phyloP scores from a whole-genome alignment of 2,113 vertebrate species.

The Caretta caretta region DNA sequence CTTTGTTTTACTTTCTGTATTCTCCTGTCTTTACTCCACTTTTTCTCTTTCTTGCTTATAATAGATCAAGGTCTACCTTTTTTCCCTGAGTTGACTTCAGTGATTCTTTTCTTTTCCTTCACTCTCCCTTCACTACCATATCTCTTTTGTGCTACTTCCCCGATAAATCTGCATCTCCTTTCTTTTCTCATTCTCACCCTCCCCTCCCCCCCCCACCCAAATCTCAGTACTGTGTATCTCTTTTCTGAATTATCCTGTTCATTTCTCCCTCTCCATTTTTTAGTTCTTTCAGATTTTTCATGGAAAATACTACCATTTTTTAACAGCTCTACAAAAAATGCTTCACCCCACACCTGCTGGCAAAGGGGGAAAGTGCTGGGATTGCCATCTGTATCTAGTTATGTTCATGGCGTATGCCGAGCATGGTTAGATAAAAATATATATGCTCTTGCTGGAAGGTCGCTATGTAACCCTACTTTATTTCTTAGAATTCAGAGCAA shows the following conservation, averaged over 20 bases:
- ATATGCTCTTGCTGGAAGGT: no score
- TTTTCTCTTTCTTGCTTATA: neutral
- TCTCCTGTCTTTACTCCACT: neutral
- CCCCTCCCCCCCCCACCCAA: neutral
- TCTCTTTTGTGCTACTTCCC: neutral
- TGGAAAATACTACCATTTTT: neutral
- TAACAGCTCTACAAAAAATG: neutral
- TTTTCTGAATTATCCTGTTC: neutral
- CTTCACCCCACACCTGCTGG: constrained; percentile 14
- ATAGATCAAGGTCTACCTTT: neutral
- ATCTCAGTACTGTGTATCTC: neutral
- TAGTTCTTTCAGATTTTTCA: constrained; percentile 17
- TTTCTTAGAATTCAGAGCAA: no score
- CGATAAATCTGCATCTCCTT: neutral
- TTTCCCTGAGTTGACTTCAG: neutral
- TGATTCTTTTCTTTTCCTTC: no score
- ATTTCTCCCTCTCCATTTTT: neutral
- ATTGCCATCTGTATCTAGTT: neutral
- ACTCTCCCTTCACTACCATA: neutral
- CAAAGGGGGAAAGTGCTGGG: neutral
- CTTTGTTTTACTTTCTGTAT: neutral
- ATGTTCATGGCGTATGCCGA: no score
- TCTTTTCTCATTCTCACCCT: neutral
- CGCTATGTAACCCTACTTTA: no score
- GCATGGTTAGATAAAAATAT: no score